phyloP scores from a whole-genome alignment of 2,797 vertebrate genomes.

The Xyrichtys novacula region DNA sequence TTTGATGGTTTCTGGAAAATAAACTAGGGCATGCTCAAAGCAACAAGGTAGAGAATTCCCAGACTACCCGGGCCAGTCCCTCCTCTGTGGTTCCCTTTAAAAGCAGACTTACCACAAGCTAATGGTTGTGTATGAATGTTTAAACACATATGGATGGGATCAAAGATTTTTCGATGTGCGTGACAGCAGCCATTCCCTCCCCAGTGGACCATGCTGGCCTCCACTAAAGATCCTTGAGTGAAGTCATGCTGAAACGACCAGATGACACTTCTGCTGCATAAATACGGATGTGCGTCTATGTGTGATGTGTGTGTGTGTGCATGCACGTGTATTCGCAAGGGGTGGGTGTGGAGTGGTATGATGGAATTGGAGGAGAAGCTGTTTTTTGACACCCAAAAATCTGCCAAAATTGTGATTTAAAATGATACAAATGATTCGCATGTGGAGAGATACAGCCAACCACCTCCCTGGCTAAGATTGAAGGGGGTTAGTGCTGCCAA shows the following conservation, averaged over 20 bases:
- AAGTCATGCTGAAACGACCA: conserved; percentile 73
- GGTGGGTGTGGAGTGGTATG: conserved; percentile 40
- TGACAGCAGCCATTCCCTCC: conserved; percentile 74
- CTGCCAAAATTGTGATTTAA: conserved; percentile 67
- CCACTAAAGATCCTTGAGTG: conserved; percentile 68
- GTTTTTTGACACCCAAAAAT: conserved; percentile 66
- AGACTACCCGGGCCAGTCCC: conserved; percentile 47
- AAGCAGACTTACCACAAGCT: conserved; percentile 79
- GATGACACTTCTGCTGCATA: conserved; percentile 63
- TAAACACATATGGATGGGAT: conserved; percentile 81
- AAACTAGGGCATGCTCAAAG: conserved; percentile 60
- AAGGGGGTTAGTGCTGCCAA: conserved; percentile 40
- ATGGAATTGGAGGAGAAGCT: conserved; percentile 62
- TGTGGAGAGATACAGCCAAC: conserved; percentile 38
- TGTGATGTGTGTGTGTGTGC: conserved; percentile 14
- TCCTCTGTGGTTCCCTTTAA: conserved; percentile 65
- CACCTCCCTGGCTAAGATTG: conserved; percentile 32
- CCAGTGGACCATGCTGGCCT: conserved; percentile 66
- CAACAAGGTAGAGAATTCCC: conserved; percentile 45
- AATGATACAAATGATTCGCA: conserved; percentile 63
- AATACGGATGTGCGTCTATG: conserved; percentile 15
- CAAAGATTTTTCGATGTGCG: conserved; percentile 76
- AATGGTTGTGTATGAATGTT: conserved; percentile 85
- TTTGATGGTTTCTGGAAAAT: conserved; percentile 59
- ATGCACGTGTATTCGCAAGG: conserved; percentile 21